Conservation (phyloP, 2,113 vertebrate species). For the Tragulus kanchil region DNA sequence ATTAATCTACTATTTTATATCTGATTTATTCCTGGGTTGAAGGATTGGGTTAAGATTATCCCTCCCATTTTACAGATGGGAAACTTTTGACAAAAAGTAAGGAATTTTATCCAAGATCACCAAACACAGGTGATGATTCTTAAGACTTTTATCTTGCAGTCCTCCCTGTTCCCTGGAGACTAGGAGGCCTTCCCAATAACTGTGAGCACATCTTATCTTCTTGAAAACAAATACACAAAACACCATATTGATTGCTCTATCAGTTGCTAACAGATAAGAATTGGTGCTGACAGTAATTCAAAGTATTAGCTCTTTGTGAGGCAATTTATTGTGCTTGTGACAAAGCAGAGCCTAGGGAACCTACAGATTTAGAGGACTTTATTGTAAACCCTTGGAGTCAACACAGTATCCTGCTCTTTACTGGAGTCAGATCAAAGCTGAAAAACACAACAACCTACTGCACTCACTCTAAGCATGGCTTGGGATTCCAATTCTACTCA, state of each 20-base stretch:
- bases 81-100: neutral
- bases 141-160: neutral
- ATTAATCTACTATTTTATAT: neutral
- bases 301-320: slow-evolving; percentile 68
- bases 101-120: slow-evolving; percentile 12
- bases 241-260: slow-evolving; percentile 85
- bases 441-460: slow-evolving; percentile 6
- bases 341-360: slow-evolving; percentile 67
- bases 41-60: neutral
- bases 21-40: neutral
- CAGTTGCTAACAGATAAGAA: slow-evolving; percentile 80
- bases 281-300: slow-evolving; percentile 79
- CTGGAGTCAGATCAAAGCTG: neutral
- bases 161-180: slow-evolving; percentile 3
- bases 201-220: slow-evolving; percentile 65
- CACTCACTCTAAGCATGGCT: neutral
- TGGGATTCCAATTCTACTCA: slow-evolving; percentile 1
- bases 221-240: slow-evolving; percentile 76
- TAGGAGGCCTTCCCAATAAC: slow-evolving; percentile 39
- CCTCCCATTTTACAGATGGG: slow-evolving; percentile 60
- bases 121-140: neutral
- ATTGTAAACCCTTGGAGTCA: slow-evolving; percentile 50
- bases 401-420: neutral
- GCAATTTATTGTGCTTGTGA: slow-evolving; percentile 78
- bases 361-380: slow-evolving; percentile 74